Evolutionary conservation across 2,797 vertebrate species (phyloP), one percentile per base, ranked within the genome.

Genomic region (Liparis tanakae): DNA sequence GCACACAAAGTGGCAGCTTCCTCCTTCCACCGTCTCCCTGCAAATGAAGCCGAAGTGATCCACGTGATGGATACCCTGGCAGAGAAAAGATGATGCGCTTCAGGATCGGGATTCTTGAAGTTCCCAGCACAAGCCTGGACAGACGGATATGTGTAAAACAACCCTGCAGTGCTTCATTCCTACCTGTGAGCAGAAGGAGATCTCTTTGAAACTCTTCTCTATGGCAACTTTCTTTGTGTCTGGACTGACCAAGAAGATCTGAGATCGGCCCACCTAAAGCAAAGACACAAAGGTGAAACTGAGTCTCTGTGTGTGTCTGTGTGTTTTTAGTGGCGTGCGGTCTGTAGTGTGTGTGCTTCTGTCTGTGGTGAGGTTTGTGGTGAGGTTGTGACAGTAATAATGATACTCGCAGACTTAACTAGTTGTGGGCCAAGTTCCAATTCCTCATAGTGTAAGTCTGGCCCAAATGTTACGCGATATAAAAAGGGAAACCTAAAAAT

Each of bases 31-130:
- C 0, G 95, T 94, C 84, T 99, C 98, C 80, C 97, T 96, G 93
- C 98, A 99, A 91, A 99, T 99, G 88, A 99, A 99, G 60, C 98
- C 98, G 70, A 99, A 99, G 89, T 99, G 98, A 94, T 99, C 98
- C 89, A 98, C 98, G 0, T 99, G 97, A 76, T 93, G 94, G 87
- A 99, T 98, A 79, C 98, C 98, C 98, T 99, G 81, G 0, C 74
- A 60, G 20, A 81, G 56, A 78, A 53, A 83, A 10, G 13, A 74
- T 33, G 4, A 30, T 15, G 9, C 36, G n/a, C 54, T 57, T 53
- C 30, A 46, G 30, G 48, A 43, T 43, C 50, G 4, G 48, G 14
- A 1, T 17, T n/a, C 25, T 59, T 43, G 12, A 33, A 66, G 57
- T 10, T 15, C 15, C 36, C 53, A 61, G 39, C 7, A 63, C 14